Conservation (phyloP, 2,888 invertebrate species). For the Leucoma salicis region DNA sequence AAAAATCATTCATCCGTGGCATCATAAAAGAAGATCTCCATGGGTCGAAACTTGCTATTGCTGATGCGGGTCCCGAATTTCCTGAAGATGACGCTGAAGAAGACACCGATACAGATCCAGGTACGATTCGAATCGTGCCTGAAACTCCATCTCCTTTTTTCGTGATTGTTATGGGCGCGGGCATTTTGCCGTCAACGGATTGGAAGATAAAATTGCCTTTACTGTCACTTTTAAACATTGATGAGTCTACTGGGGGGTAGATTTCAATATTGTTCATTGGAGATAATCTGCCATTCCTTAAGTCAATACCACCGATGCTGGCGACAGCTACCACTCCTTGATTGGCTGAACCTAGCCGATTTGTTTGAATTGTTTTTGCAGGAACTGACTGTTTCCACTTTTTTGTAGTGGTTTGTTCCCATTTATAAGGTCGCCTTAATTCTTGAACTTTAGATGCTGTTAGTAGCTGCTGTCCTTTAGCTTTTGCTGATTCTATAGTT, state of each 20-base stretch:
- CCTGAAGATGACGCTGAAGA: conserved; percentile 51
- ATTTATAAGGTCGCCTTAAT: background rate
- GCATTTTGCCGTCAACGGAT: conserved; percentile 25
- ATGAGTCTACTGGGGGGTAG: conserved; percentile 37
- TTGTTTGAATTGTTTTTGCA: conserved; percentile 2
- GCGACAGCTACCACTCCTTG: conserved; percentile 47
- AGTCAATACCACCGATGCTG: conserved; percentile 51
- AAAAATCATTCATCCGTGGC: conserved; percentile 27
- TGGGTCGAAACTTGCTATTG: conserved; percentile 13
- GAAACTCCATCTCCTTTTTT: conserved; percentile 47
- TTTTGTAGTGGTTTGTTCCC: background rate
- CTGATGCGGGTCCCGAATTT: conserved; percentile 35
- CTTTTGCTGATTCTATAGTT: background rate
- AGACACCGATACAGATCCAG: conserved; percentile 52
- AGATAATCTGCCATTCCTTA: conserved; percentile 55
- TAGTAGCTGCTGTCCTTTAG: background rate
- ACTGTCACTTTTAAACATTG: conserved; percentile 26
- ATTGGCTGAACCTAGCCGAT: conserved; percentile 14
- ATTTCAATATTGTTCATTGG: conserved; percentile 52
- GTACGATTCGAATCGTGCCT: conserved; percentile 49
- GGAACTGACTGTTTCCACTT: conserved; percentile 3
- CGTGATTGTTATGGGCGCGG: conserved; percentile 40
- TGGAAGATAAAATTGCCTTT: conserved; percentile 29
- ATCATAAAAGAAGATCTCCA: conserved; percentile 31
- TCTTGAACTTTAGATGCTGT: conserved; percentile 1